A percentile compares a stretch with the other conserved stretches of the same genome.
Conservation (phyloP, 2,888 invertebrate genomes). For the Hylaea fasciaria region DNA sequence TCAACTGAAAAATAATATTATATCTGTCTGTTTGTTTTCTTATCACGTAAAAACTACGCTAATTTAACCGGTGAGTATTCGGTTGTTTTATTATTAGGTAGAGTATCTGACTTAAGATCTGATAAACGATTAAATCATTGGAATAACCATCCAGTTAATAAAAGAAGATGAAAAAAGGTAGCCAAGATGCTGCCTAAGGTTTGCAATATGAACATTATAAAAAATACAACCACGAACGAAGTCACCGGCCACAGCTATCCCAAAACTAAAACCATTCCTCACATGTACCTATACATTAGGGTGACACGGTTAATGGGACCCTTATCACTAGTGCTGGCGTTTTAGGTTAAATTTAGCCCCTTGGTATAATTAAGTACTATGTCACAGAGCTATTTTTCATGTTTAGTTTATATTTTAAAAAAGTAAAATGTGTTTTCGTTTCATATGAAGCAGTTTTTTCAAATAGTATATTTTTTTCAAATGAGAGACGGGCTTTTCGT, state of each 20-base stretch:
- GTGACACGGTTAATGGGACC: constrained; percentile 2
- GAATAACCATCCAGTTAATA: too few species aligned
- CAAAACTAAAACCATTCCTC: constrained; percentile 6
- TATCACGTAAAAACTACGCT: too few species aligned
- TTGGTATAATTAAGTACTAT: constrained; percentile 13
- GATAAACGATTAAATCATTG: too few species aligned
- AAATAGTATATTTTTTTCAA: not conserved
- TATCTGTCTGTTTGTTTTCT: too few species aligned
- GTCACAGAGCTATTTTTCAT: constrained; percentile 5
- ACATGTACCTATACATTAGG: constrained; percentile 5
- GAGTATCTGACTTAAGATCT: too few species aligned
- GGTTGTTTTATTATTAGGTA: too few species aligned
- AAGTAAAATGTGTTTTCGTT: constrained; percentile 10
- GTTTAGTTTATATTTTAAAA: not conserved
- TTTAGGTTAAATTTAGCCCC: constrained; percentile 10
- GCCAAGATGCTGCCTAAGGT: too few species aligned
- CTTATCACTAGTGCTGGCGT: constrained; percentile 20
- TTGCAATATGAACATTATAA: too few species aligned
- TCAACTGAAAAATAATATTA: too few species aligned
- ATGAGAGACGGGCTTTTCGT: not conserved
- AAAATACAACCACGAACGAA: too few species aligned
- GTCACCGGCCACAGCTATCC: not conserved
- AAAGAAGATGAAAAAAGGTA: too few species aligned
- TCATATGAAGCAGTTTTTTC: not conserved
- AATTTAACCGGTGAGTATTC: too few species aligned